Base-by-base conservation (phyloP, 2,888 invertebrate genomes). In the Andricus quercusramuli region DNA sequence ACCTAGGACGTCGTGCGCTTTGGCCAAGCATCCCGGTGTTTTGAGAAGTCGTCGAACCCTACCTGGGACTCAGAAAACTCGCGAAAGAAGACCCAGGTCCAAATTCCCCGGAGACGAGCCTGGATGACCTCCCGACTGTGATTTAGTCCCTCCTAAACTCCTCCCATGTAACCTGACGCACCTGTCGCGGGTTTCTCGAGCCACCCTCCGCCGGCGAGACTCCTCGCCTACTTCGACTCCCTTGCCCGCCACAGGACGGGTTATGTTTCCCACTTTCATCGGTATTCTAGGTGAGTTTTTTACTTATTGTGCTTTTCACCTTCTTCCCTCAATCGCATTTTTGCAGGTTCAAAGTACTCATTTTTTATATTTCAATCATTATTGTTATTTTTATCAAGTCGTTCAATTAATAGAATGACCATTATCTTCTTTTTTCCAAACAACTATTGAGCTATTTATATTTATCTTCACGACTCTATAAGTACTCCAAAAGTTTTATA, bases 241-340 rank as follows among this genome's bases (percentile, higher is more conserved):
- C 83, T 84, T 84, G 84, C 88, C 89, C 90, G 89, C 89, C 89
- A 91, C 90, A 89, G 85, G 89, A 93, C 94, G 94, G 94, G 94
- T 94, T 94, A 94, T 94, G 94, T 94, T 94, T 94, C 94, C 94
- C 93, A 95, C 95, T 95, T 95, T 94, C 94, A 95, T 95, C 94
- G 95, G 95, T 93, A 95, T 95, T 94, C 94, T 95, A 95, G 94
- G 95, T 95, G 94, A 94, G 94, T 94, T 89, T 87, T 56, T 56
- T n/a, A 20, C 20, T 56, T n/a, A 56, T 56, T 20, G n/a, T 9
- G 9, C 56, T 9, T 56, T n/a, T 56, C n/a, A 56, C 56, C 9
- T 56, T 8, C 51, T 20, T 9, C 9, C n/a, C n/a, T 20, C n/a
- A 51, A 51, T 56, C 56, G 9, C 20, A 56, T n/a, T 56, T n/a